phyloP scores from a whole-genome alignment of 2,113 vertebrate genomes.

The Zootoca vivipara region DNA sequence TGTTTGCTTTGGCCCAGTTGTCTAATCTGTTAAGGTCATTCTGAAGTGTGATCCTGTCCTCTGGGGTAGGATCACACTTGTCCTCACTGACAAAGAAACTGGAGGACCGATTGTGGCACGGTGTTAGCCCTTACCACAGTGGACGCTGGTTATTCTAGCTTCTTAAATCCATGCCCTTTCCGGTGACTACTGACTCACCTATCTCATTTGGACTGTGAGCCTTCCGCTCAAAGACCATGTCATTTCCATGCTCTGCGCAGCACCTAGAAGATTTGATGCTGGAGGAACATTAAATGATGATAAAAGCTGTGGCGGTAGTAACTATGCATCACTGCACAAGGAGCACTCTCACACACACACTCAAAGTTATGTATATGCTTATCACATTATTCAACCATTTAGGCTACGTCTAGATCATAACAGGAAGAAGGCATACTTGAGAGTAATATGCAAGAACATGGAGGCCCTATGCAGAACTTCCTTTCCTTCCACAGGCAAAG shows the following conservation, averaged over 20 bases:
- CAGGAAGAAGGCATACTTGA: not conserved
- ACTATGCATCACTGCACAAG: not conserved
- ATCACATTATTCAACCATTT: not conserved
- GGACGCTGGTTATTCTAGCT: not conserved
- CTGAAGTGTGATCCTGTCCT: too few relatives aligned
- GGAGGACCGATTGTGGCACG: too few relatives aligned
- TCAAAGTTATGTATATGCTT: not conserved
- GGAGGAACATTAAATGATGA: not conserved
- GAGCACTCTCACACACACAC: not conserved
- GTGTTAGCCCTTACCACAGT: too few relatives aligned
- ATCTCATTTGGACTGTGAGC: not conserved
- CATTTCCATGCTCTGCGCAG: not conserved
- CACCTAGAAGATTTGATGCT: not conserved
- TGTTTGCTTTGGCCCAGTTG: too few relatives aligned
- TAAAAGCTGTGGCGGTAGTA: not conserved
- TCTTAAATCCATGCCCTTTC: not conserved
- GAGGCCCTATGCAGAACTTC: not conserved
- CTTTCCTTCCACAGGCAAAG: conserved; percentile 13
- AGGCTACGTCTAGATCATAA: not conserved
- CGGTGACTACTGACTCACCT: too few relatives aligned
- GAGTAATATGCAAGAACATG: not conserved
- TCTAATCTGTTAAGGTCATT: too few relatives aligned
- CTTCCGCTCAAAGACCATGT: not conserved
- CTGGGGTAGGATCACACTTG: too few relatives aligned
- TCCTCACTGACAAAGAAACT: too few relatives aligned